Percentiles rank a stretch among this genome's conserved stretches.
phyloP scores from a whole-genome alignment of 2,113 vertebrate genomes.

The Halichoerus grypus region DNA sequence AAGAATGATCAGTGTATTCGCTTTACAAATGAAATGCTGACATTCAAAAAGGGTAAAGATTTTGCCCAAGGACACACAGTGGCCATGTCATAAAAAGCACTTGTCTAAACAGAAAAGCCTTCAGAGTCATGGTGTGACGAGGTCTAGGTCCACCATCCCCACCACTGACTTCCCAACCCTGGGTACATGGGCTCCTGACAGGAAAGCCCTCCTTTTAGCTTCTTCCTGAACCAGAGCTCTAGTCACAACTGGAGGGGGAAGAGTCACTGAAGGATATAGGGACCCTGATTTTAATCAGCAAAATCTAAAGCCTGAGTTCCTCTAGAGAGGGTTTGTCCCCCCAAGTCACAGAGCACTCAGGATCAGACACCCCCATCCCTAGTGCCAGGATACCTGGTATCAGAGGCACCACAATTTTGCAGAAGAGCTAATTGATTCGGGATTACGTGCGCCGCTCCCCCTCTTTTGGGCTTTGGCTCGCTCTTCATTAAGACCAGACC shows the following conservation, averaged over 20 bases:
- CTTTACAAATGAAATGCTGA: neutral
- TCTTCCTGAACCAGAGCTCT: neutral
- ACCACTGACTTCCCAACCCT: neutral
- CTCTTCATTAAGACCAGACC: neutral
- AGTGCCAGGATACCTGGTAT: neutral
- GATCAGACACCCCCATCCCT: neutral
- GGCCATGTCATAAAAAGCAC: neutral
- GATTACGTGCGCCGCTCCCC: neutral
- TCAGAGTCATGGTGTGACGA: neutral
- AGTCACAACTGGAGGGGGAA: neutral
- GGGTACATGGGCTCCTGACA: neutral
- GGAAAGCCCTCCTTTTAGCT: neutral
- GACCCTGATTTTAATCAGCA: neutral
- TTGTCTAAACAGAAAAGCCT: conserved; percentile 27
- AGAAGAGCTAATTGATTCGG: neutral
- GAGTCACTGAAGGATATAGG: neutral
- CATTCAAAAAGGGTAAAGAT: neutral
- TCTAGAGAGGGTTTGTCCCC: neutral
- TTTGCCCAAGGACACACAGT: conserved; percentile 37
- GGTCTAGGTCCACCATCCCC: neutral
- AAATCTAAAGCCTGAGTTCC: neutral
- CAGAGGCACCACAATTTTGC: conserved; percentile 22
- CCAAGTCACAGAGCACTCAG: neutral
- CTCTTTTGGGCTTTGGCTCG: neutral
- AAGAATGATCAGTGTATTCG: neutral